Base-by-base conservation (phyloP, 2,113 vertebrate genomes). In the Solenodon paradoxus region DNA sequence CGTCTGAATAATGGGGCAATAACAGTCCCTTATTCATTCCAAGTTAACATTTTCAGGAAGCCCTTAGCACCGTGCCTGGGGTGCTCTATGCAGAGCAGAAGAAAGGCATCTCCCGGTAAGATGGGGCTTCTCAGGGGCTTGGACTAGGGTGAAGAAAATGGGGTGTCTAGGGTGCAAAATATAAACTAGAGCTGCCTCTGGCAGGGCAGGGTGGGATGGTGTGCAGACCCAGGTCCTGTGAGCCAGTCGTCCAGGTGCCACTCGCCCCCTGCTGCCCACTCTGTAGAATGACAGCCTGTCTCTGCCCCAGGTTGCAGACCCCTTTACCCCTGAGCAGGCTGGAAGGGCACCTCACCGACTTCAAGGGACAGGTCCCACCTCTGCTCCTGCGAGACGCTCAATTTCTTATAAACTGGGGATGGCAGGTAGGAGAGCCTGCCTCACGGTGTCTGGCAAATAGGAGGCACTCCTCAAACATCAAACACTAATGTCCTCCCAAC, bases 201-300 rank as follows among this genome's bases (percentile, higher is more conserved):
- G n/a, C n/a, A n/a, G n/a, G n/a, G n/a, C n/a, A n/a, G n/a, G n/a
- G n/a, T n/a, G n/a, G n/a, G n/a, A n/a, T n/a, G n/a, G n/a, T n/a
- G 0, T 3, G 45, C 69, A 16, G 63, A 45, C 68, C 38, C 6
- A 26, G 64, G 17, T 9, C 51, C 16, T 1, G 9, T 0, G 15
- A 61, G 78, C 15, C 49, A 32, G n/a, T 3, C 10, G 0, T 47
- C 38, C 9, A 13, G 72, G 1, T 49, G 24, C 71, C 11, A 8
- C 45, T 32, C 45, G 26, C 90, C 64, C 74, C 32, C 96, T 96
- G 79, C 89, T 87, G 97, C 92, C 59, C 51, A 3, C 3, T 9
- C 32, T n/a, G 1, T 9, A 38, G 92, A 93, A 97, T 32, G 72
- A 74, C 92, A 86, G 12, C 4, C n/a, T 45, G 55, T 57, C 66